Conservation (phyloP, 2,888 invertebrate genomes). For the Ophioninae sp. region DNA sequence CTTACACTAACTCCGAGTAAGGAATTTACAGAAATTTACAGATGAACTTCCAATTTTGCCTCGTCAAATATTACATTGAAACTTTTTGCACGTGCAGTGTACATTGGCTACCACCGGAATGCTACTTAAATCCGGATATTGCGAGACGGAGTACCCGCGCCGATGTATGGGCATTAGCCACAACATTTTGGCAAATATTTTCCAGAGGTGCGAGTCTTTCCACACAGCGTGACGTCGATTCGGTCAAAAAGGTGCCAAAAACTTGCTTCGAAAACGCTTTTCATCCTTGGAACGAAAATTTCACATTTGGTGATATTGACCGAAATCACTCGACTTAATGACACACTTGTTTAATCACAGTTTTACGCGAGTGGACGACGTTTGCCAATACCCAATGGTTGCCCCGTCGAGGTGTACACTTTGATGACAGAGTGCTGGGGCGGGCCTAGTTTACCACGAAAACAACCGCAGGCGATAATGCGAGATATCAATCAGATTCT, state of each 20-base stretch:
- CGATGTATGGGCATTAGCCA: conserved; percentile 96
- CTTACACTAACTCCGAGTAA: conserved; percentile 84
- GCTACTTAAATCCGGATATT: conserved; percentile 86
- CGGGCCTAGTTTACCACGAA: conserved; percentile 86
- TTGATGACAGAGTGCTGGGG: conserved; percentile 93
- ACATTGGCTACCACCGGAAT: conserved; percentile 95
- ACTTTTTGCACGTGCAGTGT: conserved; percentile 83
- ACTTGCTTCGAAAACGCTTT: not conserved
- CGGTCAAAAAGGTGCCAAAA: conserved; percentile 77
- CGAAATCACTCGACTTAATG: not conserved
- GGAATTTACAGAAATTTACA: conserved; percentile 70
- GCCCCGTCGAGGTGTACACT: conserved; percentile 88
- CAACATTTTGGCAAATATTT: conserved; percentile 96
- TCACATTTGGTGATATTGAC: not conserved
- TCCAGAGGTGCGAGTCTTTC: conserved; percentile 85
- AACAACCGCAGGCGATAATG: conserved; percentile 93
- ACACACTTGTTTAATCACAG: conserved; percentile 78
- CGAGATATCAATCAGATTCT: conserved; percentile 91
- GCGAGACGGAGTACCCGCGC: conserved; percentile 87
- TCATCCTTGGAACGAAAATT: not conserved
- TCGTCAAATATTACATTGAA: conserved; percentile 14
- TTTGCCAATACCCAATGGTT: conserved; percentile 86
- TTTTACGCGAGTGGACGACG: conserved; percentile 87
- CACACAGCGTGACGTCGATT: conserved; percentile 72
- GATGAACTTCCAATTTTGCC: not conserved